These are phyloP conservation scores for Odontocolon sp. DNA, from an alignment of 2,888 invertebrate species.

Conservation along the genomic window DNA sequence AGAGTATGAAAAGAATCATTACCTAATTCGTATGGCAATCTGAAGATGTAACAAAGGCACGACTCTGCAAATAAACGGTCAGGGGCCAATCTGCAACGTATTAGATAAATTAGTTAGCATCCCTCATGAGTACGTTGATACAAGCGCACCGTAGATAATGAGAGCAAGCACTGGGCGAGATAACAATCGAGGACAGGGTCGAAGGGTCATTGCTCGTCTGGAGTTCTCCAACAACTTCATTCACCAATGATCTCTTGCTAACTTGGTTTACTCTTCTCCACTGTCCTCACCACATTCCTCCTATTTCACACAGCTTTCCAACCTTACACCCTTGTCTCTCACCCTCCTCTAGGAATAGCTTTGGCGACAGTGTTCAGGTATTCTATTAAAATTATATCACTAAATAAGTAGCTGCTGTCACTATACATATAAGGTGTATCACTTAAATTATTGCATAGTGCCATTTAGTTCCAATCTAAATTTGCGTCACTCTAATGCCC, in stretches of 20 bases:
- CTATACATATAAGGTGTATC: too few species aligned
- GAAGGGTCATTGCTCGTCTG: not conserved
- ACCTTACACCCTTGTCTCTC: not conserved
- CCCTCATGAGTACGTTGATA: slow-evolving; percentile 14
- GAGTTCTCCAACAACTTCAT: slow-evolving; percentile 28
- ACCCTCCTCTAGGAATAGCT: not conserved
- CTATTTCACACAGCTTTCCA: not conserved
- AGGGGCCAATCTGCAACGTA: slow-evolving; percentile 11
- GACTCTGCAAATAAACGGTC: not conserved
- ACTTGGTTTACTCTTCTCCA: not conserved
- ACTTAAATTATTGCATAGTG: too few species aligned
- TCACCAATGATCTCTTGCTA: slow-evolving; percentile 2
- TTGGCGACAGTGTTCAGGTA: not conserved
- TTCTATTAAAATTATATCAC: not conserved
- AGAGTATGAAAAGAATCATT: too few species aligned
- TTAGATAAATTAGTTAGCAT: slow-evolving; percentile 29
- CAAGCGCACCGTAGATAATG: not conserved
- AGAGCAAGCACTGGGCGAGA: not conserved
- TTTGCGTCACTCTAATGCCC: too few species aligned
- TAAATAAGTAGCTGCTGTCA: too few species aligned
- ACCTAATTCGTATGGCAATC: too few species aligned
- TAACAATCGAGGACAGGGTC: not conserved
- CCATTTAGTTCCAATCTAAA: too few species aligned
- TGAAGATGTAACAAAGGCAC: not conserved
- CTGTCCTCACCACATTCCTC: not conserved